Conservation (phyloP, 2,113 vertebrate genomes). For the Mystacornis crossleyi region DNA sequence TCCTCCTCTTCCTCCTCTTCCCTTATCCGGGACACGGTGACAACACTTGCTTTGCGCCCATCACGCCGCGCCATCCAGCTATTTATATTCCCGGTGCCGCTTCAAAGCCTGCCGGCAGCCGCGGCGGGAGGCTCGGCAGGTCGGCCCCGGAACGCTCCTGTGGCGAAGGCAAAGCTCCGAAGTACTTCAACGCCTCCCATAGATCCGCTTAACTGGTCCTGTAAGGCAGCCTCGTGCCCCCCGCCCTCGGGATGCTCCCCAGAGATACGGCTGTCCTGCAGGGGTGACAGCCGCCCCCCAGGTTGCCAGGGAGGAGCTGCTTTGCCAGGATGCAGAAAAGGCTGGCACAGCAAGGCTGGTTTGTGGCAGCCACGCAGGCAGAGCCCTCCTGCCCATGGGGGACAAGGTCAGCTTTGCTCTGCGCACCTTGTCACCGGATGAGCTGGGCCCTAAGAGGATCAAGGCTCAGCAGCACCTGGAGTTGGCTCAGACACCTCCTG, state of each 20-base stretch:
- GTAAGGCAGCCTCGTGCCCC: neutral
- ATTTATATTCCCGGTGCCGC: neutral
- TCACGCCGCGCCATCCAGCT: constrained; percentile 24
- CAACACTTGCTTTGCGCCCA: constrained; percentile 38
- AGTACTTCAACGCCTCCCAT: rapidly evolving
- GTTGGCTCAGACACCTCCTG: rapidly evolving
- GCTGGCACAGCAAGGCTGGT: neutral
- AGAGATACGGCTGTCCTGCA: rapidly evolving
- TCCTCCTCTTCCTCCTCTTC: no score
- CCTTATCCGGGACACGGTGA: constrained; percentile 21
- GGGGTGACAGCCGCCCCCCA: rapidly evolving
- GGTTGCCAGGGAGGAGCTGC: neutral
- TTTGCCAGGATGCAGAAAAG: neutral
- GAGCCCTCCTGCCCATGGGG: neutral
- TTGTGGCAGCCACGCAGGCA: neutral
- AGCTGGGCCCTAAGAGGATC: constrained; percentile 30
- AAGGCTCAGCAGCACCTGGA: neutral
- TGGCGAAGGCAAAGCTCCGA: neutral
- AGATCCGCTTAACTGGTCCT: neutral
- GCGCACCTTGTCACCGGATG: rapidly evolving
- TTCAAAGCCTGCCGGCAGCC: neutral
- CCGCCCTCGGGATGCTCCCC: neutral
- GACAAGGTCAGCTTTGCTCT: neutral
- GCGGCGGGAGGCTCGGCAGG: neutral
- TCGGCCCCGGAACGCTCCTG: neutral